These are phyloP conservation scores for Prunella fulvescens DNA, from an alignment of 2,113 vertebrate genomes.

Conservation along the genomic window DNA sequence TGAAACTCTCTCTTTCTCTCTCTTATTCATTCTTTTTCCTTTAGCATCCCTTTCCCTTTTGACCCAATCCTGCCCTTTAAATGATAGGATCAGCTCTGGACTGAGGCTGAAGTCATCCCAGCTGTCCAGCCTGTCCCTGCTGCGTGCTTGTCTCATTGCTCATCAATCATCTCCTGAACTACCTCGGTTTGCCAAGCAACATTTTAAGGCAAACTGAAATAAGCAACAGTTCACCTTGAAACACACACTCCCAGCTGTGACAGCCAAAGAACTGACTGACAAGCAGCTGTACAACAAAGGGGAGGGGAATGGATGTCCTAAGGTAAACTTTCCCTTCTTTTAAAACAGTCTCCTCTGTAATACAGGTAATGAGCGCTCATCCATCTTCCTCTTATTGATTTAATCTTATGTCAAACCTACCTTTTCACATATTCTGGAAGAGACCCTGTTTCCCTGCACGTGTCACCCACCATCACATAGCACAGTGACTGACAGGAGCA, in stretches of 20 bases:
- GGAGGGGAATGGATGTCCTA: neutral
- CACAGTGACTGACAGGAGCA: neutral
- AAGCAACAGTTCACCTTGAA: conserved; percentile 61
- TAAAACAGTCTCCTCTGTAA: neutral
- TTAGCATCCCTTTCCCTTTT: neutral
- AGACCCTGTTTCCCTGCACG: neutral
- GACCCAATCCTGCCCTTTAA: conserved; percentile 16
- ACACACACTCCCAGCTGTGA: neutral
- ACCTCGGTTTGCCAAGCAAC: conserved; percentile 7
- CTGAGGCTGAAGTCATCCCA: conserved; percentile 46
- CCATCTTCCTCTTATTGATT: conserved; percentile 52
- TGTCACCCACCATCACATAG: neutral
- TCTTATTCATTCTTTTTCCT: neutral
- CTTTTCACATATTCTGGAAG: conserved; percentile 20
- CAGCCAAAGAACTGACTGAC: conserved; percentile 16
- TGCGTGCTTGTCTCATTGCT: conserved; percentile 24
- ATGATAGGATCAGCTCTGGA: conserved; percentile 11
- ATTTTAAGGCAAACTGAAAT: conserved; percentile 47
- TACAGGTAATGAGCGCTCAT: conserved; percentile 37
- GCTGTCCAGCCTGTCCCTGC: conserved; percentile 41
- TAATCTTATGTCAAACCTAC: conserved; percentile 6
- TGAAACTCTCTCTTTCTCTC: neutral
- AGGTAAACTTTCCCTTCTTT: conserved; percentile 36
- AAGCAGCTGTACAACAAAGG: neutral
- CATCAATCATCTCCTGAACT: conserved; percentile 49